Evolutionary conservation across 2,888 invertebrate genomes (phyloP).

Genomic region (Globia sparganii): DNA sequence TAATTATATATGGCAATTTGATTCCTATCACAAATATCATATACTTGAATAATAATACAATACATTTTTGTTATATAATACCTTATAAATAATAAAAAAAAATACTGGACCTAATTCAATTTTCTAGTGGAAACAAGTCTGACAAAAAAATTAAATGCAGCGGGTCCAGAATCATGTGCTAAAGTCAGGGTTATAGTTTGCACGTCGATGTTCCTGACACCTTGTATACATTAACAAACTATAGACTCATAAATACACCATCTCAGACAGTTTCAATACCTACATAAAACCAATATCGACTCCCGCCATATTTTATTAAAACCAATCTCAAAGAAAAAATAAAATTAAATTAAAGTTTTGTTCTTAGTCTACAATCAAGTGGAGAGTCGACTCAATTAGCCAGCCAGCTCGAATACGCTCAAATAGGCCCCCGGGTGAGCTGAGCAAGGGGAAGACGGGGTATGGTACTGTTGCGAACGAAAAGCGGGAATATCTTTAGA

Average conservation of each 20-base stretch:
- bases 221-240: neutral
- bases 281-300: neutral
- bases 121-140: no score
- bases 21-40: no score
- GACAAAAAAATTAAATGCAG: no score
- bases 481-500: neutral
- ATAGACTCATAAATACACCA: neutral
- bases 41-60: no score
- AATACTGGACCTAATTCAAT: no score
- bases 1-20: no score
- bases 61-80: no score
- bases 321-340: slow-evolving; percentile 11
- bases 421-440: slow-evolving; percentile 70
- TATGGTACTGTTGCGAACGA: slow-evolving; percentile 29
- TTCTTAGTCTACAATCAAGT: slow-evolving; percentile 59
- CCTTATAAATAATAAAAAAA: no score
- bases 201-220: no score
- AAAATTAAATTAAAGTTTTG: slow-evolving; percentile 40
- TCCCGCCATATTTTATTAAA: slow-evolving; percentile 21
- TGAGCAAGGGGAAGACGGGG: slow-evolving; percentile 61
- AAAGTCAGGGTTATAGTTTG: no score
- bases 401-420: slow-evolving; percentile 73
- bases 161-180: no score
- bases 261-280: neutral
- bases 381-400: slow-evolving; percentile 78